Percentiles rank a stretch among this genome's conserved stretches.
Evolutionary conservation across 2,113 vertebrate genomes (phyloP).

Genomic region (human): DNA sequence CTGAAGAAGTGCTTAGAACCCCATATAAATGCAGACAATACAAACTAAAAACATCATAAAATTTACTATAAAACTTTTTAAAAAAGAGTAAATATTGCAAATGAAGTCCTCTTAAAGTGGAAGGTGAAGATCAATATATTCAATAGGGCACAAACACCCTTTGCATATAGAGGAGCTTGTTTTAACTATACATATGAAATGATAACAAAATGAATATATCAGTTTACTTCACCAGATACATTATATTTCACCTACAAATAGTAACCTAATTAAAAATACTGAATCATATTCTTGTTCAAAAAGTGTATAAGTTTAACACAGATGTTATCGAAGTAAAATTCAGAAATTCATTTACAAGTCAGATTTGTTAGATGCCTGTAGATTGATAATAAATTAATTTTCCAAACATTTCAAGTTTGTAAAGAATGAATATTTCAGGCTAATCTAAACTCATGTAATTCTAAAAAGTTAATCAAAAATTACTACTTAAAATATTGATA

Average conservation of each 20-base stretch:
- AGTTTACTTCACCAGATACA: background rate
- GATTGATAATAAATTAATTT: background rate
- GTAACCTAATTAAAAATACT: background rate
- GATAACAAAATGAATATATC: background rate
- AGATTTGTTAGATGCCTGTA: background rate
- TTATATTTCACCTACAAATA: background rate
- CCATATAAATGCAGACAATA: background rate
- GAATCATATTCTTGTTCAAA: background rate
- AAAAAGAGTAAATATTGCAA: background rate
- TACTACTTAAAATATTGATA: background rate
- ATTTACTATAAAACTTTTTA: background rate
- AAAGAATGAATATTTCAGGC: background rate
- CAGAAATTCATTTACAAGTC: background rate
- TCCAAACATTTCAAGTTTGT: background rate
- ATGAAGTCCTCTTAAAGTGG: background rate
- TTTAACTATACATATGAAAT: background rate
- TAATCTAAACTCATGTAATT: background rate
- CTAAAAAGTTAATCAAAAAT: background rate
- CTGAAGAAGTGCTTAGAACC: background rate
- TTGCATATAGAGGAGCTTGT: background rate
- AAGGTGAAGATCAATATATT: background rate
- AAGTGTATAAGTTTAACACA: background rate
- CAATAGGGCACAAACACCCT: background rate
- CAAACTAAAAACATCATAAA: background rate
- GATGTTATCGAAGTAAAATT: background rate